Conservation (phyloP, 92 coral and sea anemone species). For the Hydrozoanthus gracilis region DNA sequence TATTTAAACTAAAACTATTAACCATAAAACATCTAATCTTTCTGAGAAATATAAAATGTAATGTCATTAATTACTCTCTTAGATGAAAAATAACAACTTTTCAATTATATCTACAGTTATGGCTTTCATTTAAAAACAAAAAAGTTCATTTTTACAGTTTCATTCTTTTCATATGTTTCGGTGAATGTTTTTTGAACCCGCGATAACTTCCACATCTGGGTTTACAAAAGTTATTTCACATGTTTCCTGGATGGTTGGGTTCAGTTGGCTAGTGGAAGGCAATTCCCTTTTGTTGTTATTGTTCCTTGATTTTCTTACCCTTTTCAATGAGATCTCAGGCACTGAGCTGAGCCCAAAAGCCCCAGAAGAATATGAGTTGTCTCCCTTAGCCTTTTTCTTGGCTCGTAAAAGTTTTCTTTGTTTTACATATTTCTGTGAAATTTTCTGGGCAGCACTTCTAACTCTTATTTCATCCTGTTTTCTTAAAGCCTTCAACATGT, state of each 20-base stretch:
- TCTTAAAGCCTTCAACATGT: conserved; percentile 53
- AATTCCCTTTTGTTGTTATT: not conserved
- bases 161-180: conserved; percentile 11
- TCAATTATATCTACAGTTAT: conserved; percentile 7
- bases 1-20: conserved; percentile 16
- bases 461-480: conserved; percentile 52
- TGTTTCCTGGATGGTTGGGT: conserved; percentile 8
- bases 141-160: conserved; percentile 15
- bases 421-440: conserved; percentile 42
- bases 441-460: conserved; percentile 53
- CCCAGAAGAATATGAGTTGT: conserved; percentile 46
- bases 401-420: conserved; percentile 50
- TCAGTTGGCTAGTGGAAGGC: conserved; percentile 22
- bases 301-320: not conserved
- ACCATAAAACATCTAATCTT: conserved; percentile 21
- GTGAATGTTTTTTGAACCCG: conserved; percentile 9
- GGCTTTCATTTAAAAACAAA: not conserved
- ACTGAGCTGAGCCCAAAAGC: conserved; percentile 58
- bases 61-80: conserved; percentile 1
- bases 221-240: conserved; percentile 5
- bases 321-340: conserved; percentile 45
- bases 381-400: conserved; percentile 19
- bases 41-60: not conserved
- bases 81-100: conserved; percentile 13
- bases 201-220: conserved; percentile 11